Conservation (phyloP, 2,113 vertebrate genomes). For the Dicentrarchus labrax region DNA sequence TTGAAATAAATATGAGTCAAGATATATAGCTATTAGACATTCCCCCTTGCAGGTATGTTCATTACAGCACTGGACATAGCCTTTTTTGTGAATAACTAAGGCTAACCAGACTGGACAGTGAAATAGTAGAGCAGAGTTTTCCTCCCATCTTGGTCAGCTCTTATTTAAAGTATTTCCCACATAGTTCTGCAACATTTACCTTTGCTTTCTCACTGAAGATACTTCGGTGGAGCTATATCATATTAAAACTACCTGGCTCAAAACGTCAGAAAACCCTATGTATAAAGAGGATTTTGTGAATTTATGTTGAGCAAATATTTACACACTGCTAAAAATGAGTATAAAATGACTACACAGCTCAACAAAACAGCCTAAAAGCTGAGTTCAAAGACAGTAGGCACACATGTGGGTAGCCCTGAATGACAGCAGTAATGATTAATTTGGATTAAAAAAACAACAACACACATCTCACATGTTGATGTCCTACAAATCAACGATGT, state of each 20-base stretch:
- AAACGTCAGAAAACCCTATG: no score
- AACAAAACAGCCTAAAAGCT: not conserved
- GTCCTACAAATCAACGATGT: constrained; percentile 32
- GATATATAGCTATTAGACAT: not conserved
- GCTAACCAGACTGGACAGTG: not conserved
- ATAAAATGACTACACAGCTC: not conserved
- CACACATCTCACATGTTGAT: not conserved
- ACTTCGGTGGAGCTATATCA: no score
- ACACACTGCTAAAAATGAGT: not conserved
- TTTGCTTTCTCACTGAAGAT: not conserved
- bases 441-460: not conserved
- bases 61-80: not conserved
- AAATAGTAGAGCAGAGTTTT: not conserved
- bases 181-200: not conserved
- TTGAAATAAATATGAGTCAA: constrained; percentile 18
- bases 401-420: not conserved
- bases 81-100: not conserved
- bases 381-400: not conserved
- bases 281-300: not conserved
- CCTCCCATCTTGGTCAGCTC: not conserved
- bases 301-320: not conserved
- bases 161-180: not conserved
- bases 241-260: not conserved
- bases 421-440: constrained; percentile 2
- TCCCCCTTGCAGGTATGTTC: not conserved